phyloP scores from a whole-genome alignment of 2,888 invertebrate species.

The Tromatobia lineatoria region DNA sequence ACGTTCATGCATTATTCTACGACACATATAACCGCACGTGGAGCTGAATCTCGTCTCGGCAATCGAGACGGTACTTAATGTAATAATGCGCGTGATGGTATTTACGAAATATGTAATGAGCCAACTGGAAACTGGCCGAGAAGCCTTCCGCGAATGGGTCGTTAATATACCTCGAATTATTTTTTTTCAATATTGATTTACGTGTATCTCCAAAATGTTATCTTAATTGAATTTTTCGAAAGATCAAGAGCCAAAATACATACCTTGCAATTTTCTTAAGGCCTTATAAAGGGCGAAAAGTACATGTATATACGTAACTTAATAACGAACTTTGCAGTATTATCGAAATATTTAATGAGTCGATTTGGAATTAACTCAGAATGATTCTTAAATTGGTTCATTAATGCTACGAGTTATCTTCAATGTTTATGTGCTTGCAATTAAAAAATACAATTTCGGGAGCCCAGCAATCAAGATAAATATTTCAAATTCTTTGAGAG shows the following conservation, averaged over 20 bases:
- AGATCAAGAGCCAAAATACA: background rate
- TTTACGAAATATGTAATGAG: conserved; percentile 52
- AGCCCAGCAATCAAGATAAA: background rate
- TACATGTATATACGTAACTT: background rate
- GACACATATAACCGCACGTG: conserved; percentile 17
- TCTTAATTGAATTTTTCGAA: background rate
- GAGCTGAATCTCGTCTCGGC: conserved; percentile 26
- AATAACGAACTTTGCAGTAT: no score
- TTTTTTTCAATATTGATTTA: background rate
- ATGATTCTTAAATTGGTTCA: background rate
- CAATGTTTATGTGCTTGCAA: background rate
- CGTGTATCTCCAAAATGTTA: background rate
- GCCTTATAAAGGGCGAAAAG: conserved; percentile 12
- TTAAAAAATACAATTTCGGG: background rate
- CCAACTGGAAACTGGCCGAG: conserved; percentile 41
- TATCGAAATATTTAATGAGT: no score
- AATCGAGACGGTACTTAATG: conserved; percentile 45
- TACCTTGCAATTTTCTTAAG: background rate
- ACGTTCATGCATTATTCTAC: conserved; percentile 41
- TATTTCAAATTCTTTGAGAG: background rate
- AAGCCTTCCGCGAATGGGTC: conserved; percentile 22
- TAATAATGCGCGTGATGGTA: conserved; percentile 41
- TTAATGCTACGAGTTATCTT: background rate
- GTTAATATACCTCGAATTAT: background rate
- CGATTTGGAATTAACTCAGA: no score